These are phyloP conservation scores for Holcopasites calliopsidis DNA, from an alignment of 1,140 invertebrate species.

Conservation along the genomic window DNA sequence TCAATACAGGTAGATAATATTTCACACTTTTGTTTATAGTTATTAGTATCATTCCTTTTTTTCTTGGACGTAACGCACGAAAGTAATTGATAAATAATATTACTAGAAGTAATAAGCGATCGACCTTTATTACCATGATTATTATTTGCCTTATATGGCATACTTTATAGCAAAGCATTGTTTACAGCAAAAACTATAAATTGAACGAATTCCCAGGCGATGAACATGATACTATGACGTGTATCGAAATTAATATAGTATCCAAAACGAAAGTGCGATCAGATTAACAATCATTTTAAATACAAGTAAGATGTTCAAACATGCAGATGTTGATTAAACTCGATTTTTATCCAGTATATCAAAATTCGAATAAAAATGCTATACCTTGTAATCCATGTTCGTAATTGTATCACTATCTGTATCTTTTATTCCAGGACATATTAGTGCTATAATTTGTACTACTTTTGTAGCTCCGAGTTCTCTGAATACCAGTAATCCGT, in stretches of 20 bases:
- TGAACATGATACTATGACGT: neutral
- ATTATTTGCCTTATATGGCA: neutral
- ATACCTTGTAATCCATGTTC: constrained; percentile 73
- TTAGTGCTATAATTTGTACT: constrained; percentile 59
- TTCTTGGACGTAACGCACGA: neutral
- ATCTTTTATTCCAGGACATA: constrained; percentile 68
- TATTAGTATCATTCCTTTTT: neutral
- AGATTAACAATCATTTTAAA: neutral
- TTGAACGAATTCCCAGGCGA: neutral
- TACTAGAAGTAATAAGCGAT: neutral
- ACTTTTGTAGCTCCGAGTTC: constrained; percentile 58
- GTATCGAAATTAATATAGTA: neutral
- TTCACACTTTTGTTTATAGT: neutral
- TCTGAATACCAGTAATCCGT: constrained; percentile 38
- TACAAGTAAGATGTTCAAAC: neutral
- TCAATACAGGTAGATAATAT: no score
- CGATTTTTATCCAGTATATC: neutral
- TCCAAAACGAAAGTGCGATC: neutral
- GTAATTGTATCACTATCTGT: constrained; percentile 67
- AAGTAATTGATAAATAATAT: no score
- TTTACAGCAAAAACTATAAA: neutral
- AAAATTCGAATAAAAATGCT: neutral
- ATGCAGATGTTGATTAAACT: neutral
- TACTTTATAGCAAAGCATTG: neutral
- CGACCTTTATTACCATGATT: neutral